Evolutionary conservation across 2,797 vertebrate genomes (phyloP), one percentile per base, ranked within the genome.

Genomic region (Enteromius thamalakanensis): DNA sequence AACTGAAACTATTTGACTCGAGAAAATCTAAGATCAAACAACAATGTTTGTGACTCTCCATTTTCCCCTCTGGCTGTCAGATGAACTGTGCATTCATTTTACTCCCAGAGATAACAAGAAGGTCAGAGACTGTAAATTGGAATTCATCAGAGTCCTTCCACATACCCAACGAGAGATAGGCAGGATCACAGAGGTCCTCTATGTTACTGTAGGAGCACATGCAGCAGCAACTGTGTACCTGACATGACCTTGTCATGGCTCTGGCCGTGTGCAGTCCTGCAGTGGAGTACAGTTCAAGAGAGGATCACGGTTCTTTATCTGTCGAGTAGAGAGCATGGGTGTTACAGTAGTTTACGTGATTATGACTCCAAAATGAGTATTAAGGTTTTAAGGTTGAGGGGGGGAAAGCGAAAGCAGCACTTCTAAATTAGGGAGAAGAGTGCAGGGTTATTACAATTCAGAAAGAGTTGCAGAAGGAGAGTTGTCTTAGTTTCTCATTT

Each of bases 61-160:
- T 21, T 81, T 79, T 84, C 32, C 32, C 34, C 68, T 4, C 47
- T 51, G 74, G 75, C 81, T n/a, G 64, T 82, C 80, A 85, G 80
- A 49, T n/a, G 64, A 42, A 82, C 77, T 49, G 58, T 32, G 82
- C 72, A 79, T 77, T 80, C 21, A 75, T 62, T 83, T 79, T 85
- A 62, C 69, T 62, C 65, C 19, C 47, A 42, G 70, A 80, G 80
- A 84, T 83, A 88, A 84, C 79, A 82, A 83, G 81, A 83, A 86
- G 85, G 87, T 86, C 85, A 86, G 71, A 82, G 83, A 72, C 37
- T 80, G 82, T 76, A 85, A 80, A 84, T 83, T 86, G 72, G 47
- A 86, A 80, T 86, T 65, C 82, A 84, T 53, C 34, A 74, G 55
- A 79, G 80, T 65, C 49, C 58, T 29, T 80, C 65, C 65, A 19